Percentiles rank a stretch among this genome's conserved stretches.
Conservation (phyloP, 2,113 vertebrate genomes). For the Deroptyus accipitrinus region DNA sequence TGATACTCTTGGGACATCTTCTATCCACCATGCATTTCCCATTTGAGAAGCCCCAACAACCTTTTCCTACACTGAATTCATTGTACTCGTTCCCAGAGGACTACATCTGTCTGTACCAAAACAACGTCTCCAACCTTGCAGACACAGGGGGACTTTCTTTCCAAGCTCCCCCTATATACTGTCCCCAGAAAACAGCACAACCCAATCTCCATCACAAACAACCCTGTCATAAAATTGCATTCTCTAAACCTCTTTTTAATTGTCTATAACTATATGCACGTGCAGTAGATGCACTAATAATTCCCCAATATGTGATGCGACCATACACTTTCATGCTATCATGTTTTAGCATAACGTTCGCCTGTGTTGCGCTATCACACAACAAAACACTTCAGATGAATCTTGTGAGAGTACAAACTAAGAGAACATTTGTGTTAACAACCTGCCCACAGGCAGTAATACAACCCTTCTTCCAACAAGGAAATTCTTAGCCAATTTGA, state of each 20-base stretch:
- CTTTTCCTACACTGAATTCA: background rate
- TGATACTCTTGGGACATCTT: background rate
- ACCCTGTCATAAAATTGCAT: background rate
- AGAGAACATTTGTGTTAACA: background rate
- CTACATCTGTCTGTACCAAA: background rate
- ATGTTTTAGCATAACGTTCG: background rate
- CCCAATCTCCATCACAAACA: background rate
- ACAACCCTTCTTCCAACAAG: background rate
- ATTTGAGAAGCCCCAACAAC: background rate
- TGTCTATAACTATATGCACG: background rate
- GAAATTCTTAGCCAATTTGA: background rate
- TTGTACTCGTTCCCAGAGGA: background rate
- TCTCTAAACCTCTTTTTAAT: background rate
- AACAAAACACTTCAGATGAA: background rate
- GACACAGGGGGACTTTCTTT: background rate
- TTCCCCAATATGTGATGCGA: background rate
- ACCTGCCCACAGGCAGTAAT: background rate
- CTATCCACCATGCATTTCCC: background rate
- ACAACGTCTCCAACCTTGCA: background rate
- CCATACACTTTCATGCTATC: background rate
- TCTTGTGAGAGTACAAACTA: background rate
- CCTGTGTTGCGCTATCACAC: background rate
- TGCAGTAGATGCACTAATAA: background rate
- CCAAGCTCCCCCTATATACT: background rate
- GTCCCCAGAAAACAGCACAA: background rate